Conservation (phyloP, 2,113 vertebrate genomes). For the Meriones unguiculatus region DNA sequence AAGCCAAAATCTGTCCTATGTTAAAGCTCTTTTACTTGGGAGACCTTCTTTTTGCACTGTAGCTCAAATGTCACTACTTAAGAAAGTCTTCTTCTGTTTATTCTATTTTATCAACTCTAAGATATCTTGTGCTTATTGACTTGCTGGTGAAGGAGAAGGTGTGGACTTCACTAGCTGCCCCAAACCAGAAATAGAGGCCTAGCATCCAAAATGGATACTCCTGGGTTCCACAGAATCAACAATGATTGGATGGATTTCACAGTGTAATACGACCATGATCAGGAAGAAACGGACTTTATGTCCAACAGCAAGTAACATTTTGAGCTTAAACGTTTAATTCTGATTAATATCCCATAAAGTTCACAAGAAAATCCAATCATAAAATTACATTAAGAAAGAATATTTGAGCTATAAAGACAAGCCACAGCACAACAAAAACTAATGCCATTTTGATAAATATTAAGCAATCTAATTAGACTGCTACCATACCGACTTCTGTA, state of each 20-base stretch:
- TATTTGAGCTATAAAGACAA: constrained; percentile 57
- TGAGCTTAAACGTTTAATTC: constrained; percentile 59
- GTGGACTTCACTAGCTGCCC: background rate
- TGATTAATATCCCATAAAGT: constrained; percentile 71
- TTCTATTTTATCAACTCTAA: background rate
- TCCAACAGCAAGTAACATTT: constrained; percentile 55
- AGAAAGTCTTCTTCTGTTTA: background rate
- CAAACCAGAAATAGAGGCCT: background rate
- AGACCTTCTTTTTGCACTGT: background rate
- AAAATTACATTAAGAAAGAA: constrained; percentile 75
- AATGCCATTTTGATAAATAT: constrained; percentile 75
- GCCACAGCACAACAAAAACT: constrained; percentile 53
- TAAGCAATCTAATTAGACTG: constrained; percentile 77
- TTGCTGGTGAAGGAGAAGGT: background rate
- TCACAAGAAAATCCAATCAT: constrained; percentile 72
- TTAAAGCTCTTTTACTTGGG: background rate
- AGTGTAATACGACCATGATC: background rate
- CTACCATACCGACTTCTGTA: constrained; percentile 60
- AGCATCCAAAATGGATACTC: background rate
- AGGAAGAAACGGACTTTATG: constrained; percentile 54
- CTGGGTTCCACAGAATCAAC: background rate
- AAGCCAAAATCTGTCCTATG: background rate
- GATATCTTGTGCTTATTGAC: background rate
- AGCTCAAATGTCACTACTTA: background rate
- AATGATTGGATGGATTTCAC: background rate